phyloP scores from a whole-genome alignment of 2,797 vertebrate genomes.

The Coranthus polyacanthus region DNA sequence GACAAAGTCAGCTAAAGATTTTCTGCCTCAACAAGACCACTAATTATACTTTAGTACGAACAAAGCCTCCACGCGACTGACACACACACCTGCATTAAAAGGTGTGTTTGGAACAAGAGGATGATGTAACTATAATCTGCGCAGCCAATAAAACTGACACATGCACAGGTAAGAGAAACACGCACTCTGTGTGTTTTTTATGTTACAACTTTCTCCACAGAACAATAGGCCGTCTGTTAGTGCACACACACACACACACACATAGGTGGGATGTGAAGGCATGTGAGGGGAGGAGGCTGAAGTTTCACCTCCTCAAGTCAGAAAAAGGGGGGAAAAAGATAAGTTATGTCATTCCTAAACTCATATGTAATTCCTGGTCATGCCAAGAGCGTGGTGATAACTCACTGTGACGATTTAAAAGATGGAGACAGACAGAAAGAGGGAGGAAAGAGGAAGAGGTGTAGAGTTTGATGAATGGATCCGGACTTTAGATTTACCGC shows the following conservation, averaged over 20 bases:
- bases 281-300: slow-evolving; percentile 1
- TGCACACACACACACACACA: neutral
- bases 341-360: slow-evolving; percentile 77
- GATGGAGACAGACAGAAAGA: slow-evolving; percentile 23
- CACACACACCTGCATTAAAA: slow-evolving; percentile 27
- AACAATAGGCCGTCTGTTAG: slow-evolving; percentile 45
- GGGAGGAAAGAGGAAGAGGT: slow-evolving; percentile 24
- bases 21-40: slow-evolving; percentile 38
- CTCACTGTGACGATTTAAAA: slow-evolving; percentile 32
- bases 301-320: slow-evolving; percentile 51
- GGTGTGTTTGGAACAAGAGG: slow-evolving; percentile 26
- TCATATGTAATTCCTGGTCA: slow-evolving; percentile 57
- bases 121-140: slow-evolving; percentile 24
- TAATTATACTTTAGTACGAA: slow-evolving; percentile 34
- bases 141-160: neutral
- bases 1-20: slow-evolving; percentile 15
- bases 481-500: slow-evolving; percentile 18
- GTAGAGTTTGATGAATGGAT: slow-evolving; percentile 50
- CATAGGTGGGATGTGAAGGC: slow-evolving; percentile 24
- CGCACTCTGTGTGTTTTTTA: slow-evolving; percentile 12
- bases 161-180: slow-evolving; percentile 12
- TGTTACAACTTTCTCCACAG: slow-evolving; percentile 23
- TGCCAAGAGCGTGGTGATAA: slow-evolving; percentile 59
- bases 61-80: slow-evolving; percentile 10
- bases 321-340: slow-evolving; percentile 20